Evolutionary conservation across 2,797 vertebrate species (phyloP).

Genomic region (Pagetopsis macropterus): DNA sequence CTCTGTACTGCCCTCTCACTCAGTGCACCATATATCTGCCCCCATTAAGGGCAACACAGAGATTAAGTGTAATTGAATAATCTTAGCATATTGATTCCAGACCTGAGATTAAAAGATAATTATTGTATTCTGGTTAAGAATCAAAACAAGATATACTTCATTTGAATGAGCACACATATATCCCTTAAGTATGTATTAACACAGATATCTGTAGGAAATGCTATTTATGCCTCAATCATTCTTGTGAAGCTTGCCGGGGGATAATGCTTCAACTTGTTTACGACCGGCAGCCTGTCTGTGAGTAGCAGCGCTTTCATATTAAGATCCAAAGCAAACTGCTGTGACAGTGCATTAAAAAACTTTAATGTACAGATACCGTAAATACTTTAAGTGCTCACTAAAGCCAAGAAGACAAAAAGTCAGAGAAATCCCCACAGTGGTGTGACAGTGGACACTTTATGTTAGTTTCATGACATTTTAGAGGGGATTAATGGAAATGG

Average conservation of each 20-base stretch:
- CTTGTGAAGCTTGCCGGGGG: constrained; percentile 39
- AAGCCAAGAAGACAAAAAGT: constrained; percentile 52
- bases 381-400: constrained; percentile 41
- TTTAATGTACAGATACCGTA: constrained; percentile 55
- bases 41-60: constrained; percentile 44
- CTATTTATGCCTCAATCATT: constrained; percentile 43
- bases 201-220: constrained; percentile 65
- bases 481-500: constrained; percentile 64
- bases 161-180: constrained; percentile 50
- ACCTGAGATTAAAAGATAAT: constrained; percentile 67
- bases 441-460: constrained; percentile 38
- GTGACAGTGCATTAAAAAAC: constrained; percentile 42
- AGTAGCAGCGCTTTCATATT: constrained; percentile 43
- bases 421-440: constrained; percentile 42
- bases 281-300: constrained; percentile 15
- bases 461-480: constrained; percentile 64
- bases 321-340: constrained; percentile 44
- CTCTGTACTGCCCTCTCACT: constrained; percentile 1
- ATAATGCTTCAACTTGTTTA: constrained; percentile 50
- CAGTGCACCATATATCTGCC: constrained; percentile 8
- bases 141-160: constrained; percentile 70
- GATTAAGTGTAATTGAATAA: constrained; percentile 70
- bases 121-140: constrained; percentile 58
- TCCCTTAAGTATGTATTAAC: constrained; percentile 76
- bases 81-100: constrained; percentile 66